Percentiles rank a stretch among this genome's conserved stretches.
These are phyloP conservation scores for Lipophrys pholis DNA, from an alignment of 2,113 vertebrate species.

Conservation along the genomic window DNA sequence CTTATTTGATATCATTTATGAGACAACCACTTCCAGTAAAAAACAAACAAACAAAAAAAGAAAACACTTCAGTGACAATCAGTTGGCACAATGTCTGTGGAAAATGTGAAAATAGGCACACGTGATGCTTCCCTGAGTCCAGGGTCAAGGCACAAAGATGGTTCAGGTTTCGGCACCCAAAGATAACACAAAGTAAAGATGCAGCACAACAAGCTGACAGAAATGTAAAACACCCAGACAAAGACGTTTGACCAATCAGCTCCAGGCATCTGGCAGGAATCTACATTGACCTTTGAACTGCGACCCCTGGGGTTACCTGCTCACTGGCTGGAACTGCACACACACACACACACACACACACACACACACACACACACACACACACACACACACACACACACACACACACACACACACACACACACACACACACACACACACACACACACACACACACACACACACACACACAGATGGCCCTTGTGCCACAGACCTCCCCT, in stretches of 20 bases:
- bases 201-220: conserved; percentile 13
- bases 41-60: not conserved
- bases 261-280: conserved; percentile 37
- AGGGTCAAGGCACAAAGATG: not conserved
- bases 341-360: conserved; percentile 4
- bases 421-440: conserved; percentile 42
- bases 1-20: too few species aligned
- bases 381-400: conserved; percentile 37
- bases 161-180: conserved; percentile 17
- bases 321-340: not conserved
- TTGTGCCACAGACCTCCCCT: conserved; percentile 63
- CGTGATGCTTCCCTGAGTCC: not conserved
- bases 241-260: conserved; percentile 16
- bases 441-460: conserved; percentile 35
- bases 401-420: conserved; percentile 44
- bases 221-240: not conserved
- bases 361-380: conserved; percentile 40
- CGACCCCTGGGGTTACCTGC: conserved; percentile 48
- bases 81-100: too few species aligned
- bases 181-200: conserved; percentile 12
- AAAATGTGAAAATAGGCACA: too few species aligned
- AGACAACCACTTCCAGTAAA: not conserved
- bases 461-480: conserved; percentile 61
- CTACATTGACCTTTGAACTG: conserved; percentile 59
- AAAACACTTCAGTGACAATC: too few species aligned